Evolutionary conservation across 2,797 vertebrate genomes (phyloP).

Genomic region (Propithecus deckenii): DNA sequence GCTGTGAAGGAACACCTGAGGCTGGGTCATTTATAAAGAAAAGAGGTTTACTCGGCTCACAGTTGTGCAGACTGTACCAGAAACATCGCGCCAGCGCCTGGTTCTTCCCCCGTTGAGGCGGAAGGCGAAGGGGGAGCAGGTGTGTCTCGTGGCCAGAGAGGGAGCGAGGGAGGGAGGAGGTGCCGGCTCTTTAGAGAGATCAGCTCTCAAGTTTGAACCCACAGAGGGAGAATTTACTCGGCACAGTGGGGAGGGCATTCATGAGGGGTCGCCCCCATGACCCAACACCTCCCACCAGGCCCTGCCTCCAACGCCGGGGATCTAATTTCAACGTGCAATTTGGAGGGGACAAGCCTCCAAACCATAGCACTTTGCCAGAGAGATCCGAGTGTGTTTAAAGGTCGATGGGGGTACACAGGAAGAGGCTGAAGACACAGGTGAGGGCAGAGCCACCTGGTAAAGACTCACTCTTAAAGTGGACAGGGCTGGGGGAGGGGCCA

Average conservation of each 20-base stretch:
- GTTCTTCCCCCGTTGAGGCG: neutral
- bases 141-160: no score
- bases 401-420: neutral
- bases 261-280: neutral
- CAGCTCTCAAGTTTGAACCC: neutral
- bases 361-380: neutral
- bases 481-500: neutral
- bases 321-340: neutral
- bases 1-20: neutral
- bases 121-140: neutral
- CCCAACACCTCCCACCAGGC: neutral
- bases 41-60: neutral
- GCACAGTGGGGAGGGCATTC: neutral
- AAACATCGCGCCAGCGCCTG: neutral
- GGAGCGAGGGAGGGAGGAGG: no score
- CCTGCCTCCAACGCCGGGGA: neutral
- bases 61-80: neutral
- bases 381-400: neutral
- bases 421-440: neutral
- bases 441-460: neutral
- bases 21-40: neutral
- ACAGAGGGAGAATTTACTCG: neutral
- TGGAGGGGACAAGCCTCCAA: neutral
- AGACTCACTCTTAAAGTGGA: fast-evolving
- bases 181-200: neutral